Evolutionary conservation across 2,797 vertebrate genomes (phyloP).

Genomic region (Falco concolor): DNA sequence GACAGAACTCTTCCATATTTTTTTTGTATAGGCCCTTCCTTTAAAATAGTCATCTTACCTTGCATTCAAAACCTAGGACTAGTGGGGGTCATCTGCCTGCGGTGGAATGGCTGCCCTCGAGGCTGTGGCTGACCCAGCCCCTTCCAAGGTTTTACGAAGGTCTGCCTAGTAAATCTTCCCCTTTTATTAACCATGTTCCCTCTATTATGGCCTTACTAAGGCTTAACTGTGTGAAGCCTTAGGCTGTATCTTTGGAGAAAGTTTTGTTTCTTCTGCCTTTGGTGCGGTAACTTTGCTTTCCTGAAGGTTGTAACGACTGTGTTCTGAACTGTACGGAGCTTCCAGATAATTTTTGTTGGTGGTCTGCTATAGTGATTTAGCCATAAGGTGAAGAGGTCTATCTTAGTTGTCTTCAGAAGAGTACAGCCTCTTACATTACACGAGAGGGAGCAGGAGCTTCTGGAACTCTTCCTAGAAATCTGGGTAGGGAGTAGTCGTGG

Average conservation of each 20-base stretch:
- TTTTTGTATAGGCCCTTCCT: neutral
- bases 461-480: neutral
- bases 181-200: neutral
- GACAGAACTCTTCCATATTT: neutral
- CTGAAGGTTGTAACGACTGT: neutral
- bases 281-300: neutral
- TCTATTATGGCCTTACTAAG: neutral
- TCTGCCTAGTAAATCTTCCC: neutral
- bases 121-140: neutral
- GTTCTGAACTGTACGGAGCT: neutral
- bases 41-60: neutral
- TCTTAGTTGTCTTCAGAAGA: neutral
- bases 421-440: neutral
- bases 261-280: neutral
- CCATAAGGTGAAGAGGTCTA: neutral
- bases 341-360: neutral
- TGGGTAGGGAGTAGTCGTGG: neutral
- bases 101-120: neutral
- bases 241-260: neutral
- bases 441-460: neutral
- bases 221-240: neutral
- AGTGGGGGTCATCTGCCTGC: neutral
- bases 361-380: neutral
- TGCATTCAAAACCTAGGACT: neutral
- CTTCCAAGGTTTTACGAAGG: neutral